A percentile compares a stretch with the other conserved stretches of the same genome.
These are phyloP conservation scores for Ciconia stormi DNA, from an alignment of 2,113 vertebrate genomes.

Conservation along the genomic window DNA sequence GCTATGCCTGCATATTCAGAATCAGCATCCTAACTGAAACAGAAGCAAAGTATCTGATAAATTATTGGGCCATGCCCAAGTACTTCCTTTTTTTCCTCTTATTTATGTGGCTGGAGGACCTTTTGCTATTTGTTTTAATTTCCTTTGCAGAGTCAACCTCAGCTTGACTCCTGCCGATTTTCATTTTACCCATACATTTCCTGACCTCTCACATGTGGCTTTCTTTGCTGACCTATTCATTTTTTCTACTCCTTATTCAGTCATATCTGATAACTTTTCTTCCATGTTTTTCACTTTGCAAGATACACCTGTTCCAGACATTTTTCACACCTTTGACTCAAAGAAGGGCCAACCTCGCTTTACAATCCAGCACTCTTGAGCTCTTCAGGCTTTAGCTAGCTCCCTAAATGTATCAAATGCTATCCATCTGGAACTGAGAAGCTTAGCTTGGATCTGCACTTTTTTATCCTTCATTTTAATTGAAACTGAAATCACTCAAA, in stretches of 20 bases:
- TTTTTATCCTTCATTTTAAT: background rate
- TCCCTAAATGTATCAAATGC: background rate
- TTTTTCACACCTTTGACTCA: background rate
- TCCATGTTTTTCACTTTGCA: background rate
- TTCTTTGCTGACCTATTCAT: background rate
- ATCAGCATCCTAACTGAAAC: background rate
- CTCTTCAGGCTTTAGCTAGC: background rate
- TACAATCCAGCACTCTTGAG: background rate
- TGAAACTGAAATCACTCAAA: constrained; percentile 11
- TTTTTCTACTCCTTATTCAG: background rate
- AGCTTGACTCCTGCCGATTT: background rate
- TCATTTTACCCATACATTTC: background rate
- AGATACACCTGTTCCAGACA: background rate
- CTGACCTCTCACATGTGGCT: background rate
- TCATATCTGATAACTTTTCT: background rate
- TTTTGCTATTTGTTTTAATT: background rate
- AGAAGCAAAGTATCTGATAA: background rate
- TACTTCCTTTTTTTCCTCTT: background rate
- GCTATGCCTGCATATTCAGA: background rate
- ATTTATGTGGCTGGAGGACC: background rate
- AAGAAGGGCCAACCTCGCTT: background rate
- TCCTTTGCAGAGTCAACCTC: background rate
- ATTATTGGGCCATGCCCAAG: background rate
- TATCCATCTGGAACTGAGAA: background rate
- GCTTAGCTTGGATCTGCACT: background rate